Percentiles rank a stretch among this genome's conserved stretches.
Conservation (phyloP, 2,797 vertebrate species). For the Tokudaia tokunoshimensis region DNA sequence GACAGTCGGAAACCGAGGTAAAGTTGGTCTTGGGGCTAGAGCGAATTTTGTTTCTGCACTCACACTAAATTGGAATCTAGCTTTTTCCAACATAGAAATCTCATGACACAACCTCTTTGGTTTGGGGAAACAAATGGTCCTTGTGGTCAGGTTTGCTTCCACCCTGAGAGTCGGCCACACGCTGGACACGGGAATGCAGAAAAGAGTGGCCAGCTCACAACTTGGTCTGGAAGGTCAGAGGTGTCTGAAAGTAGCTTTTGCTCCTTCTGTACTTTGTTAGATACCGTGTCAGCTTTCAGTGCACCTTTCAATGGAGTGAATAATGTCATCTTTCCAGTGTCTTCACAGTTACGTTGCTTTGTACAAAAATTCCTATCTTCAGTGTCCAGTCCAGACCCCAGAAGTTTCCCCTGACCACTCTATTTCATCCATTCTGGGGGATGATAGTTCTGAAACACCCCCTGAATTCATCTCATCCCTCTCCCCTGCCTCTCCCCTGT, state of each 20-base stretch:
- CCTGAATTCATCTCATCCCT: neutral
- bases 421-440: neutral
- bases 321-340: neutral
- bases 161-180: neutral
- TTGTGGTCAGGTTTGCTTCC: neutral
- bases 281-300: neutral
- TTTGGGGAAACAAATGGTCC: neutral
- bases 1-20: neutral
- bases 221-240: neutral
- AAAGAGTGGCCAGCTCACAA: neutral
- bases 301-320: neutral
- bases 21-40: neutral
- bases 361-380: neutral
- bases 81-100: conserved; percentile 2
- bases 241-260: neutral
- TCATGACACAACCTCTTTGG: neutral
- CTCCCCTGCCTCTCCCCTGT: neutral
- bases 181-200: neutral
- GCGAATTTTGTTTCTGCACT: neutral
- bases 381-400: neutral
- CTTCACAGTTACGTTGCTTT: neutral
- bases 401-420: neutral
- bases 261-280: neutral
- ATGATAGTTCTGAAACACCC: neutral
- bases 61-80: neutral